phyloP scores from a whole-genome alignment of 2,888 invertebrate genomes.

The Lacanobia wlatinum region DNA sequence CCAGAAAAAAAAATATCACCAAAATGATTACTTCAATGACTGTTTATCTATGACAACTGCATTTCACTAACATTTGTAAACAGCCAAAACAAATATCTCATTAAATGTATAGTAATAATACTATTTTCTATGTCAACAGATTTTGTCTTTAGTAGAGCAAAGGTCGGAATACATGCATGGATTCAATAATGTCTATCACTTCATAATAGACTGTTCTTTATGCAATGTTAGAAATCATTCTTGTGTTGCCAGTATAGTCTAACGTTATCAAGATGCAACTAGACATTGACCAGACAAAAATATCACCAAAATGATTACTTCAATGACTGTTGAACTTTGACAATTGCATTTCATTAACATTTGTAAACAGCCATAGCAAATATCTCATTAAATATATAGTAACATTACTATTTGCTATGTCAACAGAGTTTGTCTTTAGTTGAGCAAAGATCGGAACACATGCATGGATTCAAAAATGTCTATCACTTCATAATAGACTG shows the following conservation, averaged over 20 bases:
- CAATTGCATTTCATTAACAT: not conserved
- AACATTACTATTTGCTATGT: not conserved
- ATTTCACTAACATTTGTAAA: not conserved
- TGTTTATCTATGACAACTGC: not conserved
- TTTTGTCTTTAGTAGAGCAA: slow-evolving; percentile 15
- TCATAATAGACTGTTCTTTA: not conserved
- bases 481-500: too few relatives aligned
- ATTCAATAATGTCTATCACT: not conserved
- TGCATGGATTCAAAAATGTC: not conserved
- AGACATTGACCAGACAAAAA: too few relatives aligned
- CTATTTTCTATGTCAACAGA: not conserved
- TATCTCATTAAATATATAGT: not conserved
- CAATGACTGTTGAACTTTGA: not conserved
- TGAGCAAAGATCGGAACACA: slow-evolving; percentile 25
- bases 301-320: not conserved
- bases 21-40: not conserved
- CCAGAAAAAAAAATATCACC: too few relatives aligned
- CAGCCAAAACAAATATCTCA: not conserved
- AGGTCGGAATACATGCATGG: slow-evolving; percentile 12
- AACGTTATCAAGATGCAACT: too few relatives aligned
- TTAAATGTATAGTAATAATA: not conserved
- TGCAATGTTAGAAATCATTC: not conserved
- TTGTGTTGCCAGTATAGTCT: too few relatives aligned
- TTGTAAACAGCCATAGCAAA: not conserved
- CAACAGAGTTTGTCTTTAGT: not conserved